Evolutionary conservation across 2,797 vertebrate genomes (phyloP).

Genomic region (Anabas testudineus): DNA sequence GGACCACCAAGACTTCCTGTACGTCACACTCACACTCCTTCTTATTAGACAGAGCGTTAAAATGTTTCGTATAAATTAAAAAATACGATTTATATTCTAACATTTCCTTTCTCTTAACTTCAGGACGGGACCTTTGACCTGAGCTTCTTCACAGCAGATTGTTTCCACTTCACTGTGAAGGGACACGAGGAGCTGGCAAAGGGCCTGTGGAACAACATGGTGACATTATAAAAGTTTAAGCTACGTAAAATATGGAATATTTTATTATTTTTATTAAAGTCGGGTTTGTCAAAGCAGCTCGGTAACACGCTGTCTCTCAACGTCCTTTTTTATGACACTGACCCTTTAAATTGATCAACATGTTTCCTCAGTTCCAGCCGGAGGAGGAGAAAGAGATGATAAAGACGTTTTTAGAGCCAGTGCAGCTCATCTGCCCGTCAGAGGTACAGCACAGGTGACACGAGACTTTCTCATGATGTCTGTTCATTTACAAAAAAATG

Average conservation of each 20-base stretch:
- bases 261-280: not conserved
- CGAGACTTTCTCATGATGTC: not conserved
- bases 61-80: not conserved
- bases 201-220: slow-evolving; percentile 80
- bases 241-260: not conserved
- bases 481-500: not conserved
- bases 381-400: slow-evolving; percentile 65
- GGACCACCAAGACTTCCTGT: slow-evolving; percentile 63
- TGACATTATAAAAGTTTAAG: slow-evolving; percentile 4
- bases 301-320: not conserved
- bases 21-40: slow-evolving; percentile 1
- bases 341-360: not conserved
- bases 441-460: slow-evolving; percentile 49
- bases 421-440: slow-evolving; percentile 75
- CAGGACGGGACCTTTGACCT: slow-evolving; percentile 70
- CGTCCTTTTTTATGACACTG: not conserved
- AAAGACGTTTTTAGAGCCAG: slow-evolving; percentile 58
- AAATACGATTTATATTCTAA: not conserved
- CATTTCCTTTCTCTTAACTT: not conserved
- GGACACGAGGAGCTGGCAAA: slow-evolving; percentile 79
- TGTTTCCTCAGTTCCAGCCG: slow-evolving; percentile 76
- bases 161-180: slow-evolving; percentile 80
- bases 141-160: slow-evolving; percentile 76
- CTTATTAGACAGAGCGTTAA: not conserved
- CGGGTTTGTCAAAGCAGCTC: not conserved